Base-by-base conservation (phyloP, 2,888 invertebrate genomes). In the Melieria crassipennis region DNA sequence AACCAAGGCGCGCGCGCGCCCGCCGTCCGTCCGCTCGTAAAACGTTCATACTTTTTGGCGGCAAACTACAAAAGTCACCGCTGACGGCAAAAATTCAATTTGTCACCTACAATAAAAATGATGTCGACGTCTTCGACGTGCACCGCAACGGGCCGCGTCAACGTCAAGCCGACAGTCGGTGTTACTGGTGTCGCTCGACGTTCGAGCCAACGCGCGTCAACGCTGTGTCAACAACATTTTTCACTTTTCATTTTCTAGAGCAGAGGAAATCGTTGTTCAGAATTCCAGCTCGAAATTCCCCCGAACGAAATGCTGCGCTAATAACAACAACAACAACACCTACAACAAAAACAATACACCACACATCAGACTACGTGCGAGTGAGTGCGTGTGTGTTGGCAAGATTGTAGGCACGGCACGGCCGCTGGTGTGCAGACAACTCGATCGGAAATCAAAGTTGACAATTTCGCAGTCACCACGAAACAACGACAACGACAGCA, bases 71-170 rank as follows among this genome's bases (percentile, higher is more conserved):
- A 78, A 78, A 71, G 69, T 57, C 7, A 7, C 57, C 48, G 47
- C 69, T 65, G 65, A 75, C 70, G 65, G 73, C 71, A 76, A 77
- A 73, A 77, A 68, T 77, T 79, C 81, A 79, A 79, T 80, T 80
- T 82, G 81, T 83, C 82, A 83, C 84, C 83, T 80, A 84, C 84
- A 85, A 81, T 77, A 74, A 78, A 79, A 76, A 73, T 69, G 67
- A 79, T 79, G 79, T 79, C 77, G 57, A 69, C 70, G 55, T 75
- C 73, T 71, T 68, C 74, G 48, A 71, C 64, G 65, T 48, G 46
- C 30, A 30, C 30, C 30, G 3, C 30, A 30, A 30, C 45, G 64
- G 64, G 45, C 11, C 65, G 62, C 45, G 30, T 2, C 6, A 30
- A 56, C 45, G 5, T 13, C 13, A 42, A 45, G n/a, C 45, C 48